Percentiles rank a stretch among this genome's conserved stretches.
These are phyloP conservation scores for Tenthredo notha DNA, from an alignment of 2,888 invertebrate species.

Conservation along the genomic window DNA sequence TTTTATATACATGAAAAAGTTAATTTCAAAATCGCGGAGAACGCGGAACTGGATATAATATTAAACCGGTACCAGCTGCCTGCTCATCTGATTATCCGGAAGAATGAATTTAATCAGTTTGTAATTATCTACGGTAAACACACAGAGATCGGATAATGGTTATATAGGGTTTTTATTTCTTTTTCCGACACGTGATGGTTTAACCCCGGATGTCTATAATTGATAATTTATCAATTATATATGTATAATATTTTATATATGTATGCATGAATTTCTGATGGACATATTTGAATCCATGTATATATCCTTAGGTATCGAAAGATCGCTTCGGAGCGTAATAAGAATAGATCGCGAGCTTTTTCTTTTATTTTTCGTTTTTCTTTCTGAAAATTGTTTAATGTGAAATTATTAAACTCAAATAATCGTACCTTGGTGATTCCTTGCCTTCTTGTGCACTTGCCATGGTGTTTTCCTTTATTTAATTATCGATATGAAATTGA, in stretches of 20 bases:
- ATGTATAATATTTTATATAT: background rate
- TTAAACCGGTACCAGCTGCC: background rate
- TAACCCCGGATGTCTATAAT: background rate
- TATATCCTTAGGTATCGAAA: background rate
- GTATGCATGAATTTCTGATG: background rate
- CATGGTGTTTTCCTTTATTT: conserved; percentile 62
- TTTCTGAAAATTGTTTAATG: background rate
- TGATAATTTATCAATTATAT: background rate
- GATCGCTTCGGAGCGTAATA: background rate
- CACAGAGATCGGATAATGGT: background rate
- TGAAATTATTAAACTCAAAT: background rate
- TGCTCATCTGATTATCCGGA: conserved; percentile 11
- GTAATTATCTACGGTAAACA: conserved; percentile 20
- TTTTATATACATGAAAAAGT: background rate
- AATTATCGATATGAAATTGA: conserved; percentile 29
- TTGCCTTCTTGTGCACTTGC: conserved; percentile 74
- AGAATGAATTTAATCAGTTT: conserved; percentile 30
- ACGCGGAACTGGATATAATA: background rate
- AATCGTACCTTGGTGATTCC: conserved; percentile 75
- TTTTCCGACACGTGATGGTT: background rate
- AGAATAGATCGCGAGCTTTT: background rate
- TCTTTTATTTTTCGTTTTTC: no score
- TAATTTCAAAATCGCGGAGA: background rate
- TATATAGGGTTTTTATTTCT: background rate
- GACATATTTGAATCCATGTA: background rate